These are phyloP conservation scores for Acropora tenuis DNA, from an alignment of 64 coral and sea anemone species.

Conservation along the genomic window DNA sequence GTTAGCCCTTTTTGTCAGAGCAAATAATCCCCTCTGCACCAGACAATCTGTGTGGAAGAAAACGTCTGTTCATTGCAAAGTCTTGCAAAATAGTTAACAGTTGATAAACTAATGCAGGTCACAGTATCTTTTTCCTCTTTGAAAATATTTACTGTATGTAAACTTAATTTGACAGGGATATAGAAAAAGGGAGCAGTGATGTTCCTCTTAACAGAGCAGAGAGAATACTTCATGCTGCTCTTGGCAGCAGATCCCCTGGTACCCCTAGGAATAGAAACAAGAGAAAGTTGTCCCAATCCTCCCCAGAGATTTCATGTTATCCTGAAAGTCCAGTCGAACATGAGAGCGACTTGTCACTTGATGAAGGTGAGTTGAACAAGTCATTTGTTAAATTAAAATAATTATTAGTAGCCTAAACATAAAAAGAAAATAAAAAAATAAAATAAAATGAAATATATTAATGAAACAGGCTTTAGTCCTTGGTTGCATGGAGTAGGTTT, in stretches of 20 bases:
- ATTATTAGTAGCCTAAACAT: not conserved
- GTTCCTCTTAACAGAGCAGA: slow-evolving; percentile 32
- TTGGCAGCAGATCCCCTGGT: slow-evolving; percentile 19
- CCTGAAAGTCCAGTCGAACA: slow-evolving; percentile 12
- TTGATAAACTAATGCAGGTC: no score
- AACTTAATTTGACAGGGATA: not conserved
- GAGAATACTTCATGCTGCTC: slow-evolving; percentile 68
- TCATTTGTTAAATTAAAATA: not conserved
- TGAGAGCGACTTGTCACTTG: not conserved
- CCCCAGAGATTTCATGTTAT: slow-evolving; percentile 21
- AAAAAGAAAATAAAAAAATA: no score
- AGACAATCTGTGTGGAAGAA: no score
- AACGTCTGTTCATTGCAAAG: no score
- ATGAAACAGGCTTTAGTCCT: no score
- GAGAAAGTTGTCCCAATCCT: slow-evolving; percentile 7
- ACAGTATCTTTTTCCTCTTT: no score
- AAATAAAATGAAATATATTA: no score
- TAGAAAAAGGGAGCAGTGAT: slow-evolving; percentile 22
- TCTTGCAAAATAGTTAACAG: no score
- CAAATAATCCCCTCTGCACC: no score
- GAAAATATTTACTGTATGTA: no score
- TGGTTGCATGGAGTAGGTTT: not conserved
- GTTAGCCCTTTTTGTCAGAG: no score
- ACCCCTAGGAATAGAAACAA: slow-evolving; percentile 12
- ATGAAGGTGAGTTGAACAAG: slow-evolving; percentile 1